Base-by-base conservation (phyloP, 92 coral and sea anemone genomes). In the Epizoanthus ramosus region DNA sequence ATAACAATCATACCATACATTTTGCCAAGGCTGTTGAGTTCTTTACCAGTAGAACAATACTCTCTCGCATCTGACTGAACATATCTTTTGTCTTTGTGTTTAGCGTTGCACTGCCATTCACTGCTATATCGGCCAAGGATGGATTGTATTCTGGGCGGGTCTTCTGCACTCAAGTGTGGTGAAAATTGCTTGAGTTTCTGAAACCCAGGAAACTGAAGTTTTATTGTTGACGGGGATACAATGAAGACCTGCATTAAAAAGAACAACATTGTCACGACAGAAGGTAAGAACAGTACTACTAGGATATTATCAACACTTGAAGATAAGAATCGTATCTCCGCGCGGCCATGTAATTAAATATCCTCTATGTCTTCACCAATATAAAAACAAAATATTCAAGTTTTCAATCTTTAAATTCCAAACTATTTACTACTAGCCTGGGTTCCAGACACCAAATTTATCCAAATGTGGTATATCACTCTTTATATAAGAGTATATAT, bases 161-260 rank as follows among this genome's bases (percentile, higher is more conserved):
- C 82, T 47, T 77, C 82, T 14, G n/a, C 4, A 17, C 82, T 77
- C 60, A 77, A 77, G 37, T 77, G 82, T 22, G 82, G 82, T 61
- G 82, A 59, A 59, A 77, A 77, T 41, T 77, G 82, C 13, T 61
- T 41, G 6, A 41, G 21, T 52, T 39, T 33, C 17, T 47, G 71
- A 13, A 77, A 21, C 7, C 71, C 82, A 41, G 71, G 70, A 4
- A 77, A 61, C 14, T 61, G 18, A 18, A 77, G 24, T 18, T 60
- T 63, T 9, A 77, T 31, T 1, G 82, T 77, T 3, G 82, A 77
- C 19, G 82, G 82, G 2, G 82, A 37, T 9, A 61, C 58, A 43
- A 61, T 9, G 43, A 74, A 58, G 22, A 74, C 17, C 80, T 74
- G 65, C 28, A 19, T 25, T 13, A 28, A 50, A 50, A 50, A 50